These are phyloP conservation scores for Donacobius atricapilla DNA, from an alignment of 2,113 vertebrate genomes.

Conservation along the genomic window DNA sequence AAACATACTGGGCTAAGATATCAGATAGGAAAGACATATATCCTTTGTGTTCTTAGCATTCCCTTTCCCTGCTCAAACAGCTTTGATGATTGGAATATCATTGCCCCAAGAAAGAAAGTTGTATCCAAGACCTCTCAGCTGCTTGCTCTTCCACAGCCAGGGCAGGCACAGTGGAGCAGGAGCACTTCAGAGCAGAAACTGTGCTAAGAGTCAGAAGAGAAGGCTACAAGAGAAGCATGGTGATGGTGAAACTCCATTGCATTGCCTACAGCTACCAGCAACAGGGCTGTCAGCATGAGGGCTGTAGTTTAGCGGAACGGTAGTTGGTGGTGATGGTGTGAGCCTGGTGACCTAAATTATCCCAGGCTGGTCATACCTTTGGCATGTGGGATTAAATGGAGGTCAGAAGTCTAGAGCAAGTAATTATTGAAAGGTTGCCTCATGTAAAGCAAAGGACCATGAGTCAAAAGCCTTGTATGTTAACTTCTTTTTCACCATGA, in stretches of 20 bases:
- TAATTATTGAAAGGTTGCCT: neutral
- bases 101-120: neutral
- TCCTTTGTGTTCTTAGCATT: neutral
- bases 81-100: neutral
- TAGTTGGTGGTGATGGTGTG: neutral
- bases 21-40: neutral
- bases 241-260: neutral
- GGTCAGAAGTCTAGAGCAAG: neutral
- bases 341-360: neutral
- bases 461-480: neutral
- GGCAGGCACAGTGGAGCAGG: neutral
- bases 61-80: neutral
- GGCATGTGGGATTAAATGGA: neutral
- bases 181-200: rapidly evolving
- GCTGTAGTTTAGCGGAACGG: neutral
- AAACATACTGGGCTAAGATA: neutral
- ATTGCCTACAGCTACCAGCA: neutral
- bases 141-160: neutral
- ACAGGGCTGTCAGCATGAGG: neutral
- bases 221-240: neutral
- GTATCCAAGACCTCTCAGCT: neutral
- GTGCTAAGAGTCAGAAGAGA: neutral
- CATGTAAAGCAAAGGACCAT: neutral
- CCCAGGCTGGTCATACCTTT: neutral
- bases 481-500: neutral